Evolutionary conservation across 2,113 vertebrate species (phyloP).

Genomic region (Setophaga kirtlandii): DNA sequence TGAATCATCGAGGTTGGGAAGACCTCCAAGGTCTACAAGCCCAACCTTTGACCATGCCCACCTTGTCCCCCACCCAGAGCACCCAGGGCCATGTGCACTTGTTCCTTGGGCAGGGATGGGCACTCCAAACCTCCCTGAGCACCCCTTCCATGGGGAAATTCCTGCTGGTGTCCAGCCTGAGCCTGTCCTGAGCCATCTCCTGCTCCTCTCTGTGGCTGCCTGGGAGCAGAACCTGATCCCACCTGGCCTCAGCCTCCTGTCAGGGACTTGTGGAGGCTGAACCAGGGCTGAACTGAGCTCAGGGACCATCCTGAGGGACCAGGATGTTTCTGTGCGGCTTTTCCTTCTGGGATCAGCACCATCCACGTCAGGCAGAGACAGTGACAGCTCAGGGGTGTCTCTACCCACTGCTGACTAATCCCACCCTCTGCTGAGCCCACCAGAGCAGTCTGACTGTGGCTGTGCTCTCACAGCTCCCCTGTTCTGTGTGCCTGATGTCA

Average conservation of each 20-base stretch:
- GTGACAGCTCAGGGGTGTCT: neutral
- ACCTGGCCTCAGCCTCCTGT: neutral
- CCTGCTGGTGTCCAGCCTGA: neutral
- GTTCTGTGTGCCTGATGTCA: neutral
- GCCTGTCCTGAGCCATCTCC: fast-evolving
- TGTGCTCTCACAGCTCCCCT: neutral
- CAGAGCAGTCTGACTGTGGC: neutral
- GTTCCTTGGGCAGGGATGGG: too few species aligned
- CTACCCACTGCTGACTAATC: neutral
- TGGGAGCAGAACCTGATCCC: neutral
- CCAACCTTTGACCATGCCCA: too few species aligned
- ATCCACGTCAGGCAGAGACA: neutral
- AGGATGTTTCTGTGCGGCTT: neutral
- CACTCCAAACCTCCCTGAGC: neutral
- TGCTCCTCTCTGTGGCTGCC: neutral
- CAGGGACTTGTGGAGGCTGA: neutral
- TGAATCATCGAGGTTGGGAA: too few species aligned
- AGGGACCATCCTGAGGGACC: neutral
- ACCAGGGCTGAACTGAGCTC: neutral
- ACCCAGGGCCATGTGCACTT: too few species aligned
- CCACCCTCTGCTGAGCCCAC: neutral
- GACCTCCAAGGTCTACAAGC: too few species aligned
- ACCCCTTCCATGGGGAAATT: neutral
- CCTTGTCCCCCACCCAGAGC: too few species aligned
- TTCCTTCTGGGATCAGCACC: neutral